A percentile compares a stretch with the other conserved stretches of the same genome.
phyloP scores from a whole-genome alignment of 2,797 vertebrate species.

The Megaceryle alcyon region DNA sequence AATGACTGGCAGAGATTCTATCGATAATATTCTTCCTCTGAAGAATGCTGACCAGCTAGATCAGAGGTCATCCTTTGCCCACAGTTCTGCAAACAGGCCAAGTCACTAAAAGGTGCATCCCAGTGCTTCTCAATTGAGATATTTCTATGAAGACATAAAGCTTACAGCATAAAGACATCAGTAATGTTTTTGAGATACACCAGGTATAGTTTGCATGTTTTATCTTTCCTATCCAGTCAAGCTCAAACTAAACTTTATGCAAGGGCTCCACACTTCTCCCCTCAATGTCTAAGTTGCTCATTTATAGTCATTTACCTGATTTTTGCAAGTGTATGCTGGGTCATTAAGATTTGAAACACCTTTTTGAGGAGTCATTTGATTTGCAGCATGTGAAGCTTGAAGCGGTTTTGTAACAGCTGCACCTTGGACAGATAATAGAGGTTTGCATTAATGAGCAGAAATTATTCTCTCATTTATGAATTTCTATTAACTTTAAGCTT shows the following conservation, averaged over 20 bases:
- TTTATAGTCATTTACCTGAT: slow-evolving; percentile 65
- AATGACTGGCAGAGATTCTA: neutral
- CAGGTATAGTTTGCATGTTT: neutral
- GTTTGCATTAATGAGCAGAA: neutral
- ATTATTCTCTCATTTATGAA: neutral
- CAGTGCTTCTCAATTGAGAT: neutral
- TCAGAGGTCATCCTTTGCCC: neutral
- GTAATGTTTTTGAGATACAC: neutral
- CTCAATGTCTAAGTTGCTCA: rapidly evolving
- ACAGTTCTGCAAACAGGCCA: neutral
- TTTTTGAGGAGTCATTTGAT: slow-evolving; percentile 77
- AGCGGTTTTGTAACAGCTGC: slow-evolving; percentile 76
- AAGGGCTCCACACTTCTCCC: neutral
- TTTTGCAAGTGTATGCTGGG: slow-evolving; percentile 17
- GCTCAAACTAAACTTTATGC: rapidly evolving
- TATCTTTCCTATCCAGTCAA: neutral
- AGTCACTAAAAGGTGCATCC: neutral
- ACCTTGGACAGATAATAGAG: neutral
- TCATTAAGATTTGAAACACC: neutral
- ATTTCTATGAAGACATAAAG: neutral
- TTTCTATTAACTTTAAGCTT: neutral
- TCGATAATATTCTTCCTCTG: neutral
- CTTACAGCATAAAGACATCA: neutral
- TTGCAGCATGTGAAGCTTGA: slow-evolving; percentile 80
- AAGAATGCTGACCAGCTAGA: neutral